These are phyloP conservation scores for Polydrusus tereticollis DNA, from an alignment of 2,888 invertebrate species.

Conservation along the genomic window DNA sequence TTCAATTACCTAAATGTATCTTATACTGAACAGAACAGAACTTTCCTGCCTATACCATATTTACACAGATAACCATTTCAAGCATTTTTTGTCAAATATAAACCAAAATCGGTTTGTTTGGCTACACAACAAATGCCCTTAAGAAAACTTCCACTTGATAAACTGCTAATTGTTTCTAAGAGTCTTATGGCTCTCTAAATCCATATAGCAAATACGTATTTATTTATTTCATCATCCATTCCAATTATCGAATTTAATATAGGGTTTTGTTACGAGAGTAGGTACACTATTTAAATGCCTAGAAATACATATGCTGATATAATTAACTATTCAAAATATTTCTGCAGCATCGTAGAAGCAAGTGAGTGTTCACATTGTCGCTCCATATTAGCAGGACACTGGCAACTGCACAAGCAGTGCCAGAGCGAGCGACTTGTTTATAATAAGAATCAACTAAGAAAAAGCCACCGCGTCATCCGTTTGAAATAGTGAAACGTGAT, in stretches of 20 bases:
- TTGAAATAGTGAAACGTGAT: no score
- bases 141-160: slow-evolving; percentile 16
- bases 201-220: no score
- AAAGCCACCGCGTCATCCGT: no score
- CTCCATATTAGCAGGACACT: no score
- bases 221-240: background rate
- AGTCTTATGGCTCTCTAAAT: background rate
- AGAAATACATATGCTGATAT: no score
- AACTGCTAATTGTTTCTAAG: slow-evolving; percentile 3
- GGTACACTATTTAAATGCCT: background rate
- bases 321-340: no score
- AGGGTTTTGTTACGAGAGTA: background rate
- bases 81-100: background rate
- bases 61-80: background rate
- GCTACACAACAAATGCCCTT: background rate
- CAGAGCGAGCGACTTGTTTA: no score
- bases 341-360: no score
- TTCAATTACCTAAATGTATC: background rate
- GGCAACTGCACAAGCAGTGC: no score
- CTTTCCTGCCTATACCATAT: background rate
- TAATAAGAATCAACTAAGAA: no score
- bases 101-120: slow-evolving; percentile 4
- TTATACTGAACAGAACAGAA: background rate
- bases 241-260: background rate
- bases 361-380: no score